phyloP scores from a whole-genome alignment of 2,113 vertebrate species.

The Corythoichthys haematopterus region DNA sequence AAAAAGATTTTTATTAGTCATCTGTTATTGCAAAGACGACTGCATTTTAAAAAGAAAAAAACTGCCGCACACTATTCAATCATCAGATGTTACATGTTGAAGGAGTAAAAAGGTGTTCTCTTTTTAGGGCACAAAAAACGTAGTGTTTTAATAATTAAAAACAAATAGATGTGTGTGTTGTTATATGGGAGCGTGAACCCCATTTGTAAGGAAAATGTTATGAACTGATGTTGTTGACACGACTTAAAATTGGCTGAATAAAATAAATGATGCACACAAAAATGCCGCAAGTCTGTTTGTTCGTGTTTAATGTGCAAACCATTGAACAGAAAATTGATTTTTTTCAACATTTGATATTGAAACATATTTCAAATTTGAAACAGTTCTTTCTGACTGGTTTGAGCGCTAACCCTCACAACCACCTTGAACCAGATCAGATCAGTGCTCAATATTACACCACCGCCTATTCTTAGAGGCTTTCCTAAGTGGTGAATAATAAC shows the following conservation, averaged over 20 bases:
- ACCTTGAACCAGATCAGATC: neutral
- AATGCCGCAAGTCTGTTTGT: neutral
- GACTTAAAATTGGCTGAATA: slow-evolving; percentile 42
- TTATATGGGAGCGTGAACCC: slow-evolving; percentile 14
- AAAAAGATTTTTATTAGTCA: neutral
- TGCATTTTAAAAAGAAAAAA: slow-evolving; percentile 13
- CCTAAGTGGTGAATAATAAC: neutral
- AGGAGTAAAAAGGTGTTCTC: slow-evolving; percentile 30
- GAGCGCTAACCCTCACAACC: neutral
- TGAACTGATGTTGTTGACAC: slow-evolving; percentile 12
- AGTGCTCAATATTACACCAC: neutral
- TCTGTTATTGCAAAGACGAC: slow-evolving; percentile 14
- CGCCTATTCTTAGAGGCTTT: neutral
- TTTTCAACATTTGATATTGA: neutral
- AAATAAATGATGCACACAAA: slow-evolving; percentile 52
- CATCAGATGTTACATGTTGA: slow-evolving; percentile 24
- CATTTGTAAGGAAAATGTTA: slow-evolving; percentile 6
- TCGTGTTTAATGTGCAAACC: neutral
- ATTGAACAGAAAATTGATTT: neutral
- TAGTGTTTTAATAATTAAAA: slow-evolving; percentile 41
- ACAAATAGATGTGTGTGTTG: slow-evolving; percentile 22
- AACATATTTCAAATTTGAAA: neutral
- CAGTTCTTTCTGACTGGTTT: neutral
- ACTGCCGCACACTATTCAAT: slow-evolving; percentile 6
- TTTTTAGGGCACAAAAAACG: slow-evolving; percentile 38